phyloP scores from a whole-genome alignment of 2,113 vertebrate genomes.

The Chascanopsetta lugubris region DNA sequence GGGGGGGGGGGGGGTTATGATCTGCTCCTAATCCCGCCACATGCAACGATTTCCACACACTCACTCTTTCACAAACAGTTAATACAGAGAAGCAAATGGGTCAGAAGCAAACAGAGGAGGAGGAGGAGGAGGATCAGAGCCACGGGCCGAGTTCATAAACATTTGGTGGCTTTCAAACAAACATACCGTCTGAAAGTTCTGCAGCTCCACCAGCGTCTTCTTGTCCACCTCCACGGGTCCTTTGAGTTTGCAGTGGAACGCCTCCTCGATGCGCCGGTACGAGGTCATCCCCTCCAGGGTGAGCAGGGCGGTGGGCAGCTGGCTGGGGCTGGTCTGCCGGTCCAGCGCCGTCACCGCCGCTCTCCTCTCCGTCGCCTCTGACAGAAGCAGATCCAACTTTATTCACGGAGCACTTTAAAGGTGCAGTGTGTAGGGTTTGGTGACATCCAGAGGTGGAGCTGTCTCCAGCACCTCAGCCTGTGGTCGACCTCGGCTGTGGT shows the following conservation, averaged over 20 bases:
- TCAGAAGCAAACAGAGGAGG: slow-evolving; percentile 53
- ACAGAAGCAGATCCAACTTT: slow-evolving; percentile 33
- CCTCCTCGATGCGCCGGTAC: slow-evolving; percentile 83
- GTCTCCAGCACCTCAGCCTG: too few species aligned
- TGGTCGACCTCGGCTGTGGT: too few species aligned
- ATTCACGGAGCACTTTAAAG: too few species aligned
- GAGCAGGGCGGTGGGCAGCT: slow-evolving; percentile 80
- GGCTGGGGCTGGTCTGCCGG: slow-evolving; percentile 74
- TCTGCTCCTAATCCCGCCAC: slow-evolving; percentile 57
- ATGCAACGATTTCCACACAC: slow-evolving; percentile 60
- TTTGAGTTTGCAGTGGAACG: slow-evolving; percentile 92
- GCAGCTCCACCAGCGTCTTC: slow-evolving; percentile 91
- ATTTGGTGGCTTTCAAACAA: slow-evolving; percentile 56
- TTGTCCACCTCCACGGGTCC: slow-evolving; percentile 88
- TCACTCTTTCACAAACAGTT: slow-evolving; percentile 49
- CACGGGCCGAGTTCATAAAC: slow-evolving; percentile 43
- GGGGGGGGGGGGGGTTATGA: slow-evolving; percentile 52
- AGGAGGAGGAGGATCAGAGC: slow-evolving; percentile 42
- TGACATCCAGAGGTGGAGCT: too few species aligned
- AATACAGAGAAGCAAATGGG: slow-evolving; percentile 38
- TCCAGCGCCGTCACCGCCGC: slow-evolving; percentile 64
- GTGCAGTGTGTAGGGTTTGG: too few species aligned
- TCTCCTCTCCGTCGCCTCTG: slow-evolving; percentile 89
- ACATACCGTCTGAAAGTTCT: slow-evolving; percentile 94
- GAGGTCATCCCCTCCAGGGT: slow-evolving; percentile 78